Base-by-base conservation (phyloP, 2,888 invertebrate species). In the Tineola bisselliella region DNA sequence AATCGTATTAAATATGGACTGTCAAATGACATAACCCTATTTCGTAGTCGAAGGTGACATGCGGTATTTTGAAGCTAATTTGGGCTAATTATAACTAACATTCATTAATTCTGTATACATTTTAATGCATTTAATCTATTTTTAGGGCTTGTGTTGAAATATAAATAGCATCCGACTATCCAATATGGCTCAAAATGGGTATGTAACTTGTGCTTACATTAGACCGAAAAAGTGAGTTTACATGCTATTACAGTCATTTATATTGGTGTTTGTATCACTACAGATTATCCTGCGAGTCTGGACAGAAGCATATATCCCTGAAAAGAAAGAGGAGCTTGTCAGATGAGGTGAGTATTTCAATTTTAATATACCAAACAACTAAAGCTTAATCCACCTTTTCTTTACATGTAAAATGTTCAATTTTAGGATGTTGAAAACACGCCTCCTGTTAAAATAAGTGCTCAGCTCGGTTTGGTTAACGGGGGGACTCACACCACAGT, bases 21-120 rank as follows among this genome's bases (percentile, higher is more conserved):
- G 19, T 33, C 19, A 81, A 84, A 76, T 81, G 81, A 87, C 87
- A 87, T 87, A 87, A 87, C 87, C 87, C 87, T 84, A 86, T 84
- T 86, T 82, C 75, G 74, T 73, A 76, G 72, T 80, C 72, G 74
- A 75, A 77, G 77, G 80, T 84, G 87, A 86, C 86, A 86, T 87
- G 87, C 82, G 87, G 86, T 84, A 80, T 80, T 79, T 81, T 81
- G 72, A 71, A 72, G 71, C 70, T 68, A 71, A 71, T 73, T 68
- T 73, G 66, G 13, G 48, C 48, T 10, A 17, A 56, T 17, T 56
- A 6, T 18, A 17, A n/a, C n/a, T 25, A 56, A 4, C 17, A n/a
- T 19, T 56, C 17, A 56, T n/a, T 58, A 58, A 33, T 33, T 58
- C 15, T 33, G 15, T 8, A 54, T 54, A 48, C 48, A n/a, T 48